Evolutionary conservation across 2,888 invertebrate genomes (phyloP).

Genomic region (Hyalella azteca): DNA sequence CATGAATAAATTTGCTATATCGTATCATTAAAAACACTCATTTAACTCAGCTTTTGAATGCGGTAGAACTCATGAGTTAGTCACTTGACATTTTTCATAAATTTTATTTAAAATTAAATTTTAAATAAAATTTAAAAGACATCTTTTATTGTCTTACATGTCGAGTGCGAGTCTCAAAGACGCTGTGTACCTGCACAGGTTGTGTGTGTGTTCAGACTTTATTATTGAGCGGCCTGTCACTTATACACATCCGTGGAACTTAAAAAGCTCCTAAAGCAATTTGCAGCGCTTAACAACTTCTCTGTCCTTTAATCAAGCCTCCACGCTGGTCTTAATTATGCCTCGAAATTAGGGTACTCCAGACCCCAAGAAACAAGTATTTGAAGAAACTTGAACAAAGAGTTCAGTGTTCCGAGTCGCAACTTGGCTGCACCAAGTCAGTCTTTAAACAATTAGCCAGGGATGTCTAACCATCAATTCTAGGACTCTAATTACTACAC

Average conservation of each 20-base stretch:
- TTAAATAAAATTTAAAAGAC: background rate
- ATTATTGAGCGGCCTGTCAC: conserved; percentile 13
- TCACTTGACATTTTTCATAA: no score
- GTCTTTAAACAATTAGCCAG: conserved; percentile 19
- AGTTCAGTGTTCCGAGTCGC: background rate
- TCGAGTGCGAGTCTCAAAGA: no score
- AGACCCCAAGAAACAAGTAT: conserved; percentile 18
- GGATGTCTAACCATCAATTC: conserved; percentile 1
- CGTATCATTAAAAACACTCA: no score
- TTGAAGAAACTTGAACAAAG: conserved; percentile 33
- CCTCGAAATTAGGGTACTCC: conserved; percentile 8
- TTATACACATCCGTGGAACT: background rate
- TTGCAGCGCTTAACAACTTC: background rate
- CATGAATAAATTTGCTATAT: no score
- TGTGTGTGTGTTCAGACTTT: conserved; percentile 8
- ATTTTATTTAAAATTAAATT: background rate
- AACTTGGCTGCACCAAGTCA: background rate
- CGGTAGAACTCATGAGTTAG: no score
- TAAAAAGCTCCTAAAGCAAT: background rate
- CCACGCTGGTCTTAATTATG: conserved; percentile 1
- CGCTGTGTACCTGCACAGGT: background rate
- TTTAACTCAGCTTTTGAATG: no score
- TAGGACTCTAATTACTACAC: background rate
- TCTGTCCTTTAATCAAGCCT: conserved; percentile 25
- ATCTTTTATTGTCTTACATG: no score